These are phyloP conservation scores for Drosophila histrio DNA, from an alignment of 2,888 invertebrate genomes.

Conservation along the genomic window DNA sequence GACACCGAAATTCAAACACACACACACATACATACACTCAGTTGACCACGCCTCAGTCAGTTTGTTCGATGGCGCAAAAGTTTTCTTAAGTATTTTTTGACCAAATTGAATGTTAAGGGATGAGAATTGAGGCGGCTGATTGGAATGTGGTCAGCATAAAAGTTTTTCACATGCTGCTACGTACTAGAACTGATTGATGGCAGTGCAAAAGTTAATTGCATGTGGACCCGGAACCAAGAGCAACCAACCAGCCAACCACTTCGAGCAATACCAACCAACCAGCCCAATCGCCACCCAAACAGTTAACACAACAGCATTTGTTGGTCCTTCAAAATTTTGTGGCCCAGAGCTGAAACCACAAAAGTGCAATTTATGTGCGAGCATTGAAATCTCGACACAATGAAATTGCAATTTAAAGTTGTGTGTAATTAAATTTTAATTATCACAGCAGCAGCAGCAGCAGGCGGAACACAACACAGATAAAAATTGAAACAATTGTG, in stretches of 20 bases:
- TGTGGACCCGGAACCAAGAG: constrained; percentile 31
- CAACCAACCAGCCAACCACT: not conserved
- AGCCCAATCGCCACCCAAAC: not conserved
- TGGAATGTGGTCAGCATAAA: constrained; percentile 39
- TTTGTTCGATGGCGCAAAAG: constrained; percentile 54
- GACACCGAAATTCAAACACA: constrained; percentile 21
- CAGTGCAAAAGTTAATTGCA: constrained; percentile 75
- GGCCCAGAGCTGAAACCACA: constrained; percentile 35
- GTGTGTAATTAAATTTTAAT: constrained; percentile 69
- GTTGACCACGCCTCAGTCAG: constrained; percentile 49
- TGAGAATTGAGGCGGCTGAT: not conserved
- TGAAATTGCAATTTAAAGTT: constrained; percentile 65
- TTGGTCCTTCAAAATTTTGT: constrained; percentile 12
- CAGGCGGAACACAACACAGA: not conserved
- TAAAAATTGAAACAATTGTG: constrained; percentile 1
- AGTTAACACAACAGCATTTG: not conserved
- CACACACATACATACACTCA: constrained; percentile 29
- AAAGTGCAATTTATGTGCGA: constrained; percentile 60
- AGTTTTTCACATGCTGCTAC: constrained; percentile 42
- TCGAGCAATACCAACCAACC: not conserved
- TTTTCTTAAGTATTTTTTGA: constrained; percentile 50
- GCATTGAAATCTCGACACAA: constrained; percentile 60
- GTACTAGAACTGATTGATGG: constrained; percentile 64
- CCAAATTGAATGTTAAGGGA: constrained; percentile 69
- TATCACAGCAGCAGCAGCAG: constrained; percentile 41